Base-by-base conservation (phyloP, 2,113 vertebrate genomes). In the Dasyurus viverrinus region DNA sequence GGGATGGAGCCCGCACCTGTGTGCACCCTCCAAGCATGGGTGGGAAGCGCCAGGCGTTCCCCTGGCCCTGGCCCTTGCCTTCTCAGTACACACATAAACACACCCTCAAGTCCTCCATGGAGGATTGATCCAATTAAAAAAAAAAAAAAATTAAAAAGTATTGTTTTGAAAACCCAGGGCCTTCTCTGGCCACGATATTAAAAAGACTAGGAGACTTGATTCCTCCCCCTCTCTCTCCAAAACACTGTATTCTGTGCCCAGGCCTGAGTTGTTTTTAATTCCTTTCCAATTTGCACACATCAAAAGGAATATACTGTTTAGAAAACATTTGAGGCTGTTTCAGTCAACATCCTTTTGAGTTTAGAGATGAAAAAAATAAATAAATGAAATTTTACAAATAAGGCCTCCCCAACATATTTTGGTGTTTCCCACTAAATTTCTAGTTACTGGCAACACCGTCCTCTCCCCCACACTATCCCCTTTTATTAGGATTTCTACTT, bases 301-400 rank as follows among this genome's bases (percentile, higher is more conserved):
- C 76, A 52, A 95, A 89, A 84, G 55, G 30, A 93, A 52, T 68
- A 90, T n/a, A 84, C 93, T 96, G 91, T 57, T 98, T 95, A 92
- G 90, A 97, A 96, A 96, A 94, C 36, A 90, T 90, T 42, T 84
- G 36, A 92, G 90, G 23, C 57, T n/a, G 95, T 95, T 91, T 96
- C 42, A 26, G 30, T 30, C 94, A 53, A 60, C 2, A 68, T 55
- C 23, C 0, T 2, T 53, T 46, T 95, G 93, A 90, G 94, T 84
- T 96, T 30, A 92, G 93, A 98, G 48, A 94, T 46, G 0, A 0
- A 50, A 54, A 90, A 97, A 94, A 96, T 4, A 55, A 92, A 94
- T 68, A 19, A 2, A 11, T 68, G 89, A 53, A 94, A 97, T 95
- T 84, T 84, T 42, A 94, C 91, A 91, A 96, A 92, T 90, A 90